Evolutionary conservation across 2,113 vertebrate species (phyloP).

Genomic region (Choloepus hoffmanni): DNA sequence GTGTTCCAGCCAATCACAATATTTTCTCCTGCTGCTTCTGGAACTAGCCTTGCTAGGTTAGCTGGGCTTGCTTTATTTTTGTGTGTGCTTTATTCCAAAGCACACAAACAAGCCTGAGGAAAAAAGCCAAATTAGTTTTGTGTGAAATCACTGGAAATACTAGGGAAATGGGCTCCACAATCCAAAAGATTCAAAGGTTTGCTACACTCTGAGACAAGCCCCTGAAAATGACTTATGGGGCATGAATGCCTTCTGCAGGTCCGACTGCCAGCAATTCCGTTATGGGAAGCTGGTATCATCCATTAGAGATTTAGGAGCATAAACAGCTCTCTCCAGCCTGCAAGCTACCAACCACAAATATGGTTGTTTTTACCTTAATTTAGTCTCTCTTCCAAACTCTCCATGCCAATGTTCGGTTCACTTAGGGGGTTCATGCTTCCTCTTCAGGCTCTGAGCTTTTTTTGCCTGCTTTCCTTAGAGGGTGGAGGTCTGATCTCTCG

Average conservation of each 20-base stretch:
- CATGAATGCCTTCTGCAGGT: background rate
- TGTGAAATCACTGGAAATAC: slow-evolving; percentile 17
- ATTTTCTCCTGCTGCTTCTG: slow-evolving; percentile 61
- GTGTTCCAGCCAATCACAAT: slow-evolving; percentile 64
- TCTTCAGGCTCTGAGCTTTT: background rate
- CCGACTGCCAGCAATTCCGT: background rate
- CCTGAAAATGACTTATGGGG: background rate
- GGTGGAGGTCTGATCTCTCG: background rate
- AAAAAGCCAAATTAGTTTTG: background rate
- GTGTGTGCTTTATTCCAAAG: slow-evolving; percentile 64
- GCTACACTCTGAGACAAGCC: rapidly evolving
- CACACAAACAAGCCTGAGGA: slow-evolving; percentile 28
- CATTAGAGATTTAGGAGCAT: background rate
- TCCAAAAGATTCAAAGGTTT: background rate
- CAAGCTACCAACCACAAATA: background rate
- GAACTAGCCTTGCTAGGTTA: background rate
- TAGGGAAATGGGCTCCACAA: background rate
- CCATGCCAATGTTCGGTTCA: background rate
- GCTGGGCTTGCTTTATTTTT: slow-evolving; percentile 41
- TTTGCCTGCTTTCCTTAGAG: background rate
- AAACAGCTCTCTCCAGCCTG: background rate
- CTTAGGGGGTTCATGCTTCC: no score
- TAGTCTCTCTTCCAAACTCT: background rate
- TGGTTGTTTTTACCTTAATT: rapidly evolving
- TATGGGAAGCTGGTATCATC: background rate